A percentile compares a stretch with the other conserved stretches of the same genome.
Conservation (phyloP, 2,888 invertebrate genomes). For the Empis livida region DNA sequence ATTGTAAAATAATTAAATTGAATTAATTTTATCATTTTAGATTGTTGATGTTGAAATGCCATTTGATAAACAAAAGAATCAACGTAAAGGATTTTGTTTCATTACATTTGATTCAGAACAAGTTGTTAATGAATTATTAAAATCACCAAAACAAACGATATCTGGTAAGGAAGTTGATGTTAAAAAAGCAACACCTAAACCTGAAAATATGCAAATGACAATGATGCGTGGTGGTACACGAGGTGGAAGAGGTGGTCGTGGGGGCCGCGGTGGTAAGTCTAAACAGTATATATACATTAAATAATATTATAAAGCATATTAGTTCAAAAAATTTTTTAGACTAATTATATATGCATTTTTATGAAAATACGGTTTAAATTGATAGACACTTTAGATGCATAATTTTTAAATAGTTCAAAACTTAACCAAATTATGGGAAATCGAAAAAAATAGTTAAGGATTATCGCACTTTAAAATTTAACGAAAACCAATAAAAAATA, state of each 20-base stretch:
- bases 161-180: conserved; percentile 93
- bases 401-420: no score
- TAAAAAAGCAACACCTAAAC: conserved; percentile 87
- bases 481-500: no score
- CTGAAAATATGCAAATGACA: conserved; percentile 55
- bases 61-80: conserved; percentile 92
- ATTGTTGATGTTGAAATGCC: conserved; percentile 94
- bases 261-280: conserved; percentile 46
- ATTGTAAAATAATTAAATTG: not conserved
- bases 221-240: conserved; percentile 52
- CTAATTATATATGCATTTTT: no score
- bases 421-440: no score
- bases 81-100: conserved; percentile 94
- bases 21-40: conserved; percentile 45
- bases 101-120: conserved; percentile 95
- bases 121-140: conserved; percentile 80
- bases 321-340: no score
- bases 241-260: conserved; percentile 51
- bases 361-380: no score
- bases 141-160: conserved; percentile 85
- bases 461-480: no score
- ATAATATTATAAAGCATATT: no score
- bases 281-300: no score
- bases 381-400: no score
- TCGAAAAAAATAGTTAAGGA: no score